A percentile compares a stretch with the other conserved stretches of the same genome.
phyloP scores from a whole-genome alignment of 2,888 invertebrate species.

The Dolomedes plantarius region DNA sequence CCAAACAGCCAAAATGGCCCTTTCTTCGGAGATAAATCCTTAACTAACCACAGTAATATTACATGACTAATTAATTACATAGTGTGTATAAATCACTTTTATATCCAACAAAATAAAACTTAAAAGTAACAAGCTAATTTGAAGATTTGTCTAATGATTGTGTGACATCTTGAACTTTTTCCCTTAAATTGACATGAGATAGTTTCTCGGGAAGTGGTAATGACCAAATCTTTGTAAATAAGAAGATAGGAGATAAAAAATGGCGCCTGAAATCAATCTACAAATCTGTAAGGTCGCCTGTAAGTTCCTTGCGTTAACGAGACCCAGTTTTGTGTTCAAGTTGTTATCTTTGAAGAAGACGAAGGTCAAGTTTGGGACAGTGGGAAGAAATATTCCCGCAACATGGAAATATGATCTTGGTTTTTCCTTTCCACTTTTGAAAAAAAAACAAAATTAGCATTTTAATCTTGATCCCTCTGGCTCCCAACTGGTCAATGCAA shows the following conservation, averaged over 20 bases:
- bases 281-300: background rate
- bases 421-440: too few species aligned
- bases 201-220: background rate
- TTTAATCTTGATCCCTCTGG: too few species aligned
- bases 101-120: background rate
- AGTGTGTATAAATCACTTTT: background rate
- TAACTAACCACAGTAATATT: too few species aligned
- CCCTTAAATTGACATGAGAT: background rate
- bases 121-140: background rate
- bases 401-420: too few species aligned
- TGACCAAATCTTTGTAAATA: background rate
- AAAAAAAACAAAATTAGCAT: too few species aligned
- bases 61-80: background rate
- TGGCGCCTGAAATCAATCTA: constrained; percentile 16
- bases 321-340: background rate
- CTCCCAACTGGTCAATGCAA: too few species aligned
- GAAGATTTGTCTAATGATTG: background rate
- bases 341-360: background rate
- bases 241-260: background rate
- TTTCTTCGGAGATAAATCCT: too few species aligned
- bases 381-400: background rate
- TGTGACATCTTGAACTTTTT: background rate
- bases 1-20: too few species aligned
- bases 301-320: background rate
- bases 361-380: background rate